Percentiles rank a stretch among this genome's conserved stretches.
Conservation (phyloP, 2,113 vertebrate genomes). For the Tympanuchus pallidicinctus region DNA sequence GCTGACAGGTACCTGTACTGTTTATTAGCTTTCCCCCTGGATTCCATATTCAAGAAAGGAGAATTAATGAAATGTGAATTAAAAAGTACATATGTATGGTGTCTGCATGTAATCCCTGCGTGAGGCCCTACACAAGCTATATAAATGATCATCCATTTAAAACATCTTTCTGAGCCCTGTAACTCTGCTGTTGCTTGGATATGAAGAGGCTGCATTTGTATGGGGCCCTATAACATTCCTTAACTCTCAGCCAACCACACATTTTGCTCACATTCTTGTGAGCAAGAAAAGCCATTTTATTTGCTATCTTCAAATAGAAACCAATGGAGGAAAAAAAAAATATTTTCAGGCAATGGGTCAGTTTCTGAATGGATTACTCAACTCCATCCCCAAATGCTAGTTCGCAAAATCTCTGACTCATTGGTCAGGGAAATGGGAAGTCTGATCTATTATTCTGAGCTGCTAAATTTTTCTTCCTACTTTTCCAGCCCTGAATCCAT, state of each 20-base stretch:
- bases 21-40: not conserved
- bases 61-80: not conserved
- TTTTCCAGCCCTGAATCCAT: not conserved
- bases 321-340: not conserved
- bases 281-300: not conserved
- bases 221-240: not conserved
- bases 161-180: not conserved
- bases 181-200: not conserved
- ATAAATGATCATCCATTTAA: not conserved
- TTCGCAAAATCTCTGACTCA: conserved; percentile 40
- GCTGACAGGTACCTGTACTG: not conserved
- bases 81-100: not conserved
- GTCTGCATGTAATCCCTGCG: not conserved
- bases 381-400: conserved; percentile 2
- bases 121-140: not conserved
- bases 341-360: not conserved
- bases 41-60: not conserved
- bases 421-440: conserved; percentile 46
- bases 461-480: conserved; percentile 17
- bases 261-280: not conserved
- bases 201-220: not conserved
- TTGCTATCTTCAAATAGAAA: not conserved
- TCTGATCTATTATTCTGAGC: conserved; percentile 47
- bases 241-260: not conserved
- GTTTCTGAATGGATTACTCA: not conserved